Evolutionary conservation across 2,888 invertebrate genomes (phyloP).

Genomic region (Drosophila vallismaia): DNA sequence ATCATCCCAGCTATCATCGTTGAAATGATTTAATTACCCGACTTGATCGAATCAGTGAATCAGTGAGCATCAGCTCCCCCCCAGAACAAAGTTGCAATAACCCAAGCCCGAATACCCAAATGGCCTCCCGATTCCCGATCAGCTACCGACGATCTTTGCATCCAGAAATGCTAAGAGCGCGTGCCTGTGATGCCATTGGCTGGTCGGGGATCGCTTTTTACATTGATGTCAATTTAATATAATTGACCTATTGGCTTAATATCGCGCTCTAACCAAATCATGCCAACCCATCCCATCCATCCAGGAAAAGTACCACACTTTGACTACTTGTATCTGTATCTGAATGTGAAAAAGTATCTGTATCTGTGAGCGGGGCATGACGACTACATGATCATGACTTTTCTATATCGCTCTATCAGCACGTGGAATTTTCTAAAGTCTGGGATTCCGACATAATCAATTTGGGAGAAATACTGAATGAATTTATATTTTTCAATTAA

Average conservation of each 20-base stretch:
- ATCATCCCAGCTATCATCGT: slow-evolving; percentile 41
- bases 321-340: slow-evolving; percentile 17
- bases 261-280: slow-evolving; percentile 76
- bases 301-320: slow-evolving; percentile 57
- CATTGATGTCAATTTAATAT: slow-evolving; percentile 81
- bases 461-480: slow-evolving; percentile 1
- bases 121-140: neutral
- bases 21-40: slow-evolving; percentile 74
- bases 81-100: slow-evolving; percentile 1
- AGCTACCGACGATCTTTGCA: slow-evolving; percentile 13
- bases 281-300: slow-evolving; percentile 59
- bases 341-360: slow-evolving; percentile 4
- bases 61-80: slow-evolving; percentile 29
- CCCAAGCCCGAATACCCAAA: neutral
- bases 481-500: neutral
- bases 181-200: slow-evolving; percentile 44
- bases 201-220: slow-evolving; percentile 64
- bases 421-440: slow-evolving; percentile 28
- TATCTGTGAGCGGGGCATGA: slow-evolving; percentile 9
- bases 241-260: slow-evolving; percentile 82
- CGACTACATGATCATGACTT: slow-evolving; percentile 29
- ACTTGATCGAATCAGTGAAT: slow-evolving; percentile 75
- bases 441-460: slow-evolving; percentile 23
- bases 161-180: slow-evolving; percentile 52
- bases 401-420: slow-evolving; percentile 16